phyloP scores from a whole-genome alignment of 64 coral and sea anemone genomes.

The Actinia equina region DNA sequence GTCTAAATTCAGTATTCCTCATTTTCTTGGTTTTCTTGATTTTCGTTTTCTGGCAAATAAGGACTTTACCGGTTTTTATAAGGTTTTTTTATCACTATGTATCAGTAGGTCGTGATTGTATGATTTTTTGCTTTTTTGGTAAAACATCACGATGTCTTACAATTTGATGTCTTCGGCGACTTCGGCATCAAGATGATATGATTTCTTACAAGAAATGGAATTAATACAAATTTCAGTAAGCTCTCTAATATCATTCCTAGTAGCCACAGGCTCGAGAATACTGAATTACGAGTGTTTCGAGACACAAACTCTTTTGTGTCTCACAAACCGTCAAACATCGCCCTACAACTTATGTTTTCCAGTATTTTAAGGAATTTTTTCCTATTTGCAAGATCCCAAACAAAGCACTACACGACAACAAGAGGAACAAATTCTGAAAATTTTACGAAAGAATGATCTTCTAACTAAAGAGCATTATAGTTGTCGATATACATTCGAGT shows the following conservation, averaged over 20 bases:
- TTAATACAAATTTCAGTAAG: neutral
- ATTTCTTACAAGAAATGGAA: neutral
- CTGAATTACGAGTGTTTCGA: neutral
- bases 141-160: conserved; percentile 28
- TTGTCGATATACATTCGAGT: neutral
- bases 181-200: no score
- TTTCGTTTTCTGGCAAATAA: neutral
- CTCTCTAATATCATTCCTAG: neutral
- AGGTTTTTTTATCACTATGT: no score
- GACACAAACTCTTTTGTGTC: neutral
- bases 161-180: no score
- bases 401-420: neutral
- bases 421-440: neutral
- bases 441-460: neutral
- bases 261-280: conserved; percentile 4
- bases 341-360: neutral
- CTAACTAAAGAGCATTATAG: neutral
- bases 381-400: neutral
- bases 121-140: no score
- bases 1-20: neutral
- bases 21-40: neutral
- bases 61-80: neutral
- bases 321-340: neutral
- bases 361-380: neutral
- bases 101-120: no score